These are phyloP conservation scores for Maconellicoccus hirsutus DNA, from an alignment of 1,140 invertebrate species.

Conservation along the genomic window DNA sequence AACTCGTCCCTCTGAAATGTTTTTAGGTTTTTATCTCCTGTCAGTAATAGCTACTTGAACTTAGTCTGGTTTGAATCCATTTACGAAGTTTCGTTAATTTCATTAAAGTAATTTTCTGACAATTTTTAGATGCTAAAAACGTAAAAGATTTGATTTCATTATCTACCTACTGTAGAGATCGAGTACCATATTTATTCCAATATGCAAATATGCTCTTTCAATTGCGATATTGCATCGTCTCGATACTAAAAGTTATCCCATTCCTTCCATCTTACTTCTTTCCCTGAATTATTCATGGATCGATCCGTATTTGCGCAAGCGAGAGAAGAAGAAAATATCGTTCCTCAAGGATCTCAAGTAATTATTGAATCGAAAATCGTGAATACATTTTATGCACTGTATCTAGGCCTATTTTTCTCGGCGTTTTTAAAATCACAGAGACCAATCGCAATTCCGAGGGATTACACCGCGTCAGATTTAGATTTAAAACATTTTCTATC, in stretches of 20 bases:
- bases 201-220: conserved; percentile 57
- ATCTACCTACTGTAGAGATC: conserved; percentile 52
- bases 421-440: conserved; percentile 24
- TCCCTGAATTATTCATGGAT: conserved; percentile 68
- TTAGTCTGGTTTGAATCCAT: too few species aligned
- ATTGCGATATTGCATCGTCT: conserved; percentile 60
- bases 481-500: conserved; percentile 58
- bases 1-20: conserved; percentile 54
- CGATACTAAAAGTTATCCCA: conserved; percentile 55
- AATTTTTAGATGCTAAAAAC: conserved; percentile 6
- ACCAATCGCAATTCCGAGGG: conserved; percentile 53
- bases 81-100: too few species aligned
- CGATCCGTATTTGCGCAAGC: conserved; percentile 52
- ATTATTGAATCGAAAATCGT: conserved; percentile 29
- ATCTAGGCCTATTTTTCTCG: too few species aligned
- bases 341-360: conserved; percentile 48
- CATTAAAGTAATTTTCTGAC: too few species aligned
- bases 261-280: conserved; percentile 58
- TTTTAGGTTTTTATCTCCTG: too few species aligned
- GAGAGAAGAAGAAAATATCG: conserved; percentile 53
- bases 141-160: conserved; percentile 22
- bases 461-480: conserved; percentile 58
- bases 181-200: conserved; percentile 58
- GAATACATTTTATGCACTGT: too few species aligned
- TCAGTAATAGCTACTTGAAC: too few species aligned